Evolutionary conservation across 2,888 invertebrate genomes (phyloP), one percentile per base, ranked within the genome.

Genomic region (Zelleria hepariella): DNA sequence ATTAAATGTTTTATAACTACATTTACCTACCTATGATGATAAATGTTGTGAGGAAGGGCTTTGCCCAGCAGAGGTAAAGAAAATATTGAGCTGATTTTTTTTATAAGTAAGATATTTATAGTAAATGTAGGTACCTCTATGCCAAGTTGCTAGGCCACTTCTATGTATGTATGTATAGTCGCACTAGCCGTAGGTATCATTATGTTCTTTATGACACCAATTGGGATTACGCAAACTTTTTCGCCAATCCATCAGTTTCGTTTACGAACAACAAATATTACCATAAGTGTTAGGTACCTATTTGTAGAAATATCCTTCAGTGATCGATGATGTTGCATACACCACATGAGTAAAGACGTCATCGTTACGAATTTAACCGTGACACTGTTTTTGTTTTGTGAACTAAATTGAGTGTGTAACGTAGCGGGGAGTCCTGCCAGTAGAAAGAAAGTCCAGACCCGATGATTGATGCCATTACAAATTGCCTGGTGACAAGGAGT

Each of bases 401-500:
- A 42, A 42, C 32, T 15, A 42, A 42, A 42, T 42, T 42, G 32
- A 42, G 10, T 42, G 32, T 42, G 10, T 42, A 42, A 42, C 51
- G 8, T 8, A 20, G 23, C 51, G 23, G 51, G 51, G 51, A 21
- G 4, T 3, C 51, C 5, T 7, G 23, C 23, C 51, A 21, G 6
- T 51, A 23, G 24, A 54, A 54, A 54, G 54, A 54, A 54, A 54
- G 54, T 54, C 18, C 24, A 7, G 25, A 51, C 25, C n/a, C 18
- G 4, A 32, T 55, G 55, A 55, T 55, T 55, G 55, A 55, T 32
- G 21, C 32, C 21, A 21, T 10, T 27, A 55, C 55, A 42, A 55
- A 55, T 18, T 10, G 55, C 18, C n/a, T 10, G 32, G 20, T 68
- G 69, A 66, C 62, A 68, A 65, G 62, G 59, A 69, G 62, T 78